Base-by-base conservation (phyloP, 2,888 invertebrate genomes). In the Oligia strigilis region DNA sequence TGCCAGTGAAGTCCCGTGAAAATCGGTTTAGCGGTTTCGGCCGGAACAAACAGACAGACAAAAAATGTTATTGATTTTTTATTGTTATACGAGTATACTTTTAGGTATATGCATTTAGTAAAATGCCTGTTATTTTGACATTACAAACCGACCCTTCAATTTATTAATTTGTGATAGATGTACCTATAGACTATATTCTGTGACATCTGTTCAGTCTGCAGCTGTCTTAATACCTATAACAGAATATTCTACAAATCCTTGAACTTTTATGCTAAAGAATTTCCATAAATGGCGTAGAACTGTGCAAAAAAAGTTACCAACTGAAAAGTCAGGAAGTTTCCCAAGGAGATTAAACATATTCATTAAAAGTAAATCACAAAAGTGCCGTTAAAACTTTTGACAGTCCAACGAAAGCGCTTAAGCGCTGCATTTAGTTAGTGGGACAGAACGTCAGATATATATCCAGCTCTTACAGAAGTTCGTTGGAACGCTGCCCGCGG, bases 401-500 rank as follows among this genome's bases (percentile, higher is more conserved):
- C 67, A 66, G 69, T 49, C 14, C 43, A 65, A 76, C 19, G 46
- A 76, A 78, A 82, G 77, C 78, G 72, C 69, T 78, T 66, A 84
- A 90, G 80, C 76, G 87, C 75, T 78, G 86, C 82, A 81, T 88
- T 88, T 87, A 87, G 86, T 81, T 86, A 64, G 46, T 64, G 14
- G 23, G 55, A 72, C 43, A 70, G 55, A 62, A 71, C 55, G 52
- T 86, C 72, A 78, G 83, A 85, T 87, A 84, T 84, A 85, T 84
- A 85, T 87, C 87, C 81, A 82, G 79, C 77, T 80, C 69, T 89
- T 74, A 55, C 74, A 80, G 23, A 91, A 93, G 84, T 93, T 92
- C 74, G 72, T 87, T 93, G 93, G 93, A 92, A 89, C 77, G 36
- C 43, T 90, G 93, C 93, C 92, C 87, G 49, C 36, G 49, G 65